Base-by-base conservation (phyloP, 2,797 vertebrate genomes). In the Aphelocoma californica region DNA sequence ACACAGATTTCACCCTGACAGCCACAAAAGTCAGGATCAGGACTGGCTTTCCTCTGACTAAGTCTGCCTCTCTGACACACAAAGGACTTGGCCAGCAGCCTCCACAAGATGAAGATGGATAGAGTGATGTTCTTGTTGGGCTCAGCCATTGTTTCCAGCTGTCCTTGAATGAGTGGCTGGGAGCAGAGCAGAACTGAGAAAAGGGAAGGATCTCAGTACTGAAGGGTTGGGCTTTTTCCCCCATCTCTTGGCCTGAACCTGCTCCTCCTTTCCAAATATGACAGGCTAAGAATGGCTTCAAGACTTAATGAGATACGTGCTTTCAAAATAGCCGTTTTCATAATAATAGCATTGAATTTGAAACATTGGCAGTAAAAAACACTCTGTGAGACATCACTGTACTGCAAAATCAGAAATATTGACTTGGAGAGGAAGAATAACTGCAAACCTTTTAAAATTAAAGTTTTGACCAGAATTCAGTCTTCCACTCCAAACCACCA, bases 151-250 rank as follows among this genome's bases (percentile, higher is more conserved):
- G 42, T 48, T 31, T 74, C 31, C 71, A 20, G 7, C 53, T 42
- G 7, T 28, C 21, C 56, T 57, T 26, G 14, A 45, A 34, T 0
- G 0, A 40, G 62, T 9, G 3, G 11, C 29, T 2, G 11, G 21
- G 26, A 64, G 14, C 1, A 0, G 36, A 28, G 32, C 28, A 15
- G 54, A 51, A 67, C 32, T 45, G n/a, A 34, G 54, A 18, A 45
- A 72, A 61, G 29, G 16, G 60, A 34, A 26, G 21, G 9, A 57
- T 57, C 11, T 56, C 31, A 20, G 11, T 48, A 57, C 25, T 73
- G 34, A 11, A 57, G 18, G 6, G 7, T 14, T 21, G 7, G 4
- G 3, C 7, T 6, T 6, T 73, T 84, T 34, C 10, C 26, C 51
- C 17, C 25, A 31, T 15, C 6, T 21, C 11, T 50, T 42, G 11